A percentile compares a stretch with the other conserved stretches of the same genome.
Conservation (phyloP, 2,113 vertebrate genomes). For the Casuarius casuarius region DNA sequence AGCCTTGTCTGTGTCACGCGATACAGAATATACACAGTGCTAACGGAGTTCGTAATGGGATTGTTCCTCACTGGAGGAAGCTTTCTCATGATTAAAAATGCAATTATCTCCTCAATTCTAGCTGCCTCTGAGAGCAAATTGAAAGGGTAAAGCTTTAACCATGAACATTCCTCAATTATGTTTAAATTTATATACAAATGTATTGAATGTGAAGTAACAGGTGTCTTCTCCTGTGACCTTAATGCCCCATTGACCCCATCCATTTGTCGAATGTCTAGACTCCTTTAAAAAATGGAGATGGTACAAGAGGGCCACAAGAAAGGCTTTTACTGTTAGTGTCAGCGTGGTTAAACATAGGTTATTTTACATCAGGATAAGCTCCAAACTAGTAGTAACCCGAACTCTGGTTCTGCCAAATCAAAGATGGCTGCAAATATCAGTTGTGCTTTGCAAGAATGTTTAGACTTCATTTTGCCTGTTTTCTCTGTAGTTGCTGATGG, state of each 20-base stretch:
- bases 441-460: not conserved
- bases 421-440: accelerated
- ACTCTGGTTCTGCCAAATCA: not conserved
- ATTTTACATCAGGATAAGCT: not conserved
- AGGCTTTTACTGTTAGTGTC: not conserved
- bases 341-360: accelerated
- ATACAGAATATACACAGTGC: accelerated
- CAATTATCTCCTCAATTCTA: not conserved
- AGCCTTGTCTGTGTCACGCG: accelerated
- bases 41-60: accelerated
- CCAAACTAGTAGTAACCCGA: not conserved
- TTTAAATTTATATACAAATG: not conserved
- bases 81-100: not conserved
- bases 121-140: not conserved
- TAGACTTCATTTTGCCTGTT: not conserved
- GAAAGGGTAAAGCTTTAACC: not conserved
- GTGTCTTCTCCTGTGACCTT: not conserved
- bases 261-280: accelerated
- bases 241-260: accelerated
- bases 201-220: not conserved
- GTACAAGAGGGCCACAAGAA: not conserved
- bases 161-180: not conserved
- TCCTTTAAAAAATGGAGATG: not conserved
- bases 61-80: not conserved
- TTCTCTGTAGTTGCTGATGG: not conserved